Evolutionary conservation across 2,113 vertebrate species (phyloP), one percentile per base, ranked within the genome.

Genomic region (Rostratula benghalensis): DNA sequence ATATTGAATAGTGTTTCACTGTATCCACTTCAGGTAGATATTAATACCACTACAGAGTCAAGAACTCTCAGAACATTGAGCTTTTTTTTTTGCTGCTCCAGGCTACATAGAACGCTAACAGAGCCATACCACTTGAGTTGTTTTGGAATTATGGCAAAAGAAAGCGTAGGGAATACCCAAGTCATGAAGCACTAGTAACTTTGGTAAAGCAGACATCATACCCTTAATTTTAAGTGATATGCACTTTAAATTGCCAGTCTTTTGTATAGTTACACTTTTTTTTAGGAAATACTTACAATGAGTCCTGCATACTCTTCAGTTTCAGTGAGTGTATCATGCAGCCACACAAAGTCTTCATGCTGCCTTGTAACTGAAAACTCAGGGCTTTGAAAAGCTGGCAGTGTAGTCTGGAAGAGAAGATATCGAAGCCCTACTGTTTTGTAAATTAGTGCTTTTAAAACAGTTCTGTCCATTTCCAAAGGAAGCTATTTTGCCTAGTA

Each of bases 261-360:
- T 59, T 43, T 11, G 3, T 33, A 33, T 53, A 59, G 28, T 39
- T 74, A 20, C 28, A 33, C 70, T 91, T 80, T 81, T 89, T 31
- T 46, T 46, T 30, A 95, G 78, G 69, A 91, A 73, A 25, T 50
- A 99, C 99, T 98, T 97, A 99, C 99, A 94, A 99, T 99, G 70
- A 99, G 97, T 28, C 99, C 99, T 27, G 99, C 99, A 76, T 99
- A 99, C 31, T 99, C 99, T 84, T 99, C 98, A 3, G 99, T 99
- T 98, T 99, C 99, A 90, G 97, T 98, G 94, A 99, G 98, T 2
- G 98, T 98, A 75, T 99, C 99, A 54, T 99, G 99, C n/a, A 99
- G 96, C 99, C 99, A 99, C 86, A 99, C 98, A 90, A 99, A 99
- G 96, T 99, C 99, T 98, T 99, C 99, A 76, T 99, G 99, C 88